These are phyloP conservation scores for Arrhopalites spinosus DNA, from an alignment of 2,888 invertebrate genomes.

Conservation along the genomic window DNA sequence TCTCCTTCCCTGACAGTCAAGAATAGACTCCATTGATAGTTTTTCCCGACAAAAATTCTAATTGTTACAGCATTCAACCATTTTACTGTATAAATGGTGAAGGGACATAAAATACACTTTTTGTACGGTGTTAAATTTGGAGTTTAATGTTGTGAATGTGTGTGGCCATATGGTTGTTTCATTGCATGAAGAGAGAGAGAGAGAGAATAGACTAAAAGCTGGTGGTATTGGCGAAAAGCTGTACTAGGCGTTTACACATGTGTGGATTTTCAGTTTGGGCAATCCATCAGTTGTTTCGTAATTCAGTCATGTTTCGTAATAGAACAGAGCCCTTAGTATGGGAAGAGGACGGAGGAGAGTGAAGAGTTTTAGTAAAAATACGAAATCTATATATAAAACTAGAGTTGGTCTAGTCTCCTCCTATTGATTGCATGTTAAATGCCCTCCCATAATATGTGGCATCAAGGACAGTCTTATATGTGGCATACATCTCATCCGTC, in stretches of 20 bases:
- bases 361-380: too few species aligned
- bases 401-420: too few species aligned
- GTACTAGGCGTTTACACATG: background rate
- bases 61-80: too few species aligned
- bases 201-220: too few species aligned
- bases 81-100: too few species aligned
- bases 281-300: slow-evolving; percentile 40
- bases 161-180: background rate
- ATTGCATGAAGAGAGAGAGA: background rate
- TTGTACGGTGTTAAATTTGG: too few species aligned
- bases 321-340: background rate
- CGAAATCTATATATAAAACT: too few species aligned
- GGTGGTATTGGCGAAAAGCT: background rate
- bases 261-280: slow-evolving; percentile 7
- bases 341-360: background rate
- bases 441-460: background rate
- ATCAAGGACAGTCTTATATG: background rate
- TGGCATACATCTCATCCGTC: background rate
- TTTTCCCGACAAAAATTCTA: too few species aligned
- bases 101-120: too few species aligned
- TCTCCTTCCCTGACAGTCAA: too few species aligned
- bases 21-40: too few species aligned
- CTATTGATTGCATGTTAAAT: background rate
- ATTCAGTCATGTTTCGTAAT: slow-evolving; percentile 35
- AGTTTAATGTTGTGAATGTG: too few species aligned